phyloP scores from a whole-genome alignment of 2,797 vertebrate species.

The Varecia variegata region DNA sequence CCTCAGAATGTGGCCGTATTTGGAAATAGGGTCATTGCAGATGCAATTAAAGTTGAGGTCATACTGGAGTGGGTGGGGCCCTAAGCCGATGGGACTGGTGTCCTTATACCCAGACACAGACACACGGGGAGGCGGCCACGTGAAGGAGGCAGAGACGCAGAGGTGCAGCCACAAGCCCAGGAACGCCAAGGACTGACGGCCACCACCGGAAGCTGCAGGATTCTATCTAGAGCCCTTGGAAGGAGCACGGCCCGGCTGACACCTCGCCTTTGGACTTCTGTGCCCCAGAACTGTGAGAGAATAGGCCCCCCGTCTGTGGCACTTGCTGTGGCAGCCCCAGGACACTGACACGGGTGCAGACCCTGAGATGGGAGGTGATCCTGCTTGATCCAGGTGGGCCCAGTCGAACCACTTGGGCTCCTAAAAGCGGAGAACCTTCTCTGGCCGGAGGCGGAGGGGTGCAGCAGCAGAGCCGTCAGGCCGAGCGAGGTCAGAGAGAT shows the following conservation, averaged over 20 bases:
- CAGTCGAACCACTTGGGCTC: rapidly evolving
- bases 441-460: neutral
- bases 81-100: neutral
- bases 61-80: neutral
- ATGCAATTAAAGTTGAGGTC: too few relatives aligned
- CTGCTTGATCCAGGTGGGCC: rapidly evolving
- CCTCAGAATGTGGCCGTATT: too few relatives aligned
- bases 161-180: rapidly evolving
- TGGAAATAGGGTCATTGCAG: neutral
- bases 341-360: rapidly evolving
- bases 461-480: neutral
- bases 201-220: neutral
- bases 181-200: neutral
- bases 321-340: neutral
- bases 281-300: neutral
- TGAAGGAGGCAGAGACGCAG: neutral
- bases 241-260: rapidly evolving
- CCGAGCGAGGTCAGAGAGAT: neutral
- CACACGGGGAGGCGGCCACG: rapidly evolving
- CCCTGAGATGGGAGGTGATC: rapidly evolving
- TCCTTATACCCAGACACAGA: neutral
- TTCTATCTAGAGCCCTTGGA: neutral
- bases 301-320: rapidly evolving
- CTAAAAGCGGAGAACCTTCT: neutral
- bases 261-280: neutral